phyloP scores from a whole-genome alignment of 2,888 invertebrate genomes.

The Alsophila aescularia region DNA sequence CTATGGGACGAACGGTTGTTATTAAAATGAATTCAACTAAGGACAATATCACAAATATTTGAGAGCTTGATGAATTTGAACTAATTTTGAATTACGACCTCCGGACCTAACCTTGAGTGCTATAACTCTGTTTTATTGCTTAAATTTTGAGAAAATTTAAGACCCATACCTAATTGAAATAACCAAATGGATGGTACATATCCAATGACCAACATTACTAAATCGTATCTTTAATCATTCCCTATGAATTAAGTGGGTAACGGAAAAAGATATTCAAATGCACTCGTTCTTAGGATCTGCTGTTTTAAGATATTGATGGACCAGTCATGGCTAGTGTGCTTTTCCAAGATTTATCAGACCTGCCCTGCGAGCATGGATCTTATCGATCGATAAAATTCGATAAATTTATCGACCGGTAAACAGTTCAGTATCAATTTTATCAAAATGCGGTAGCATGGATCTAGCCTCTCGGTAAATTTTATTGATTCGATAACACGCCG shows the following conservation, averaged over 20 bases:
- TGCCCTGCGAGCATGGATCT: background rate
- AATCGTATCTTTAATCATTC: no score
- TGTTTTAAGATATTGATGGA: no score
- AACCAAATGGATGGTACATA: background rate
- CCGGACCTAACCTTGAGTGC: background rate
- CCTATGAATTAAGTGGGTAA: no score
- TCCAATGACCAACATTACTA: background rate
- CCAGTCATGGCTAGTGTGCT: no score
- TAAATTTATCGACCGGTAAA: no score
- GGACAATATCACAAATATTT: constrained; percentile 1
- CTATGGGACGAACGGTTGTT: constrained; percentile 13
- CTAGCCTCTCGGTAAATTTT: no score
- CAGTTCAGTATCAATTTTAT: no score
- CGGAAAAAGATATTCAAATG: no score
- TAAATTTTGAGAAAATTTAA: background rate
- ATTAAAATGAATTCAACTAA: background rate
- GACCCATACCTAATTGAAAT: constrained; percentile 1
- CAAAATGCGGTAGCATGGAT: no score
- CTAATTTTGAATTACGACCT: constrained; percentile 15
- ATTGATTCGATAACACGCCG: no score
- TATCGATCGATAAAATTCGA: no score
- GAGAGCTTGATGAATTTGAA: constrained; percentile 9
- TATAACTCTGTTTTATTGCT: constrained; percentile 15
- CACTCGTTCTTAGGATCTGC: no score
- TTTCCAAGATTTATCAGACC: background rate